phyloP scores from a whole-genome alignment of 2,797 vertebrate genomes.

The Myoxocephalus aenaeus region DNA sequence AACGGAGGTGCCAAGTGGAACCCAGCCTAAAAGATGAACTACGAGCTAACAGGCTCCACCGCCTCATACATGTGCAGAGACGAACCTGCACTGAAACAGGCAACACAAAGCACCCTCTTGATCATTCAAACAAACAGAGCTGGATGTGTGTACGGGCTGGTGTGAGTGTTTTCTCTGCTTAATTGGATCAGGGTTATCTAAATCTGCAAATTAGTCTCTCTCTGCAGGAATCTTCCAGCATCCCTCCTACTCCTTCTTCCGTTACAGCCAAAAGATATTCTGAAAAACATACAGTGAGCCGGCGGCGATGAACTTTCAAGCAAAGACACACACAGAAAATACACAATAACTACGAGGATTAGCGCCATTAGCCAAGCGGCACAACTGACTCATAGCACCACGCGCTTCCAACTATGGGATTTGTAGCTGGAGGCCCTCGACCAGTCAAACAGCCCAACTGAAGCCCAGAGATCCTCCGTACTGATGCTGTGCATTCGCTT shows the following conservation, averaged over 20 bases:
- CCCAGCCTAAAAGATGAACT: slow-evolving; percentile 25
- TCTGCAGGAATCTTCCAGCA: slow-evolving; percentile 49
- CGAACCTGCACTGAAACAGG: slow-evolving; percentile 17
- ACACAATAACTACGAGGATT: neutral
- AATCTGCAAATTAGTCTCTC: slow-evolving; percentile 66
- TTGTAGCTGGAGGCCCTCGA: slow-evolving; percentile 45
- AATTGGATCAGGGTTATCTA: slow-evolving; percentile 70
- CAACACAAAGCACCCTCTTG: neutral
- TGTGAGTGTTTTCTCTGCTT: slow-evolving; percentile 56
- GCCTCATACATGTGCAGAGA: neutral
- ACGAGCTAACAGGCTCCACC: neutral
- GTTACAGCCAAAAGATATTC: slow-evolving; percentile 16
- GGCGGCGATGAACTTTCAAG: slow-evolving; percentile 5
- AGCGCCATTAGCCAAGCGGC: slow-evolving; percentile 23
- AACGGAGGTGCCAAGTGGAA: slow-evolving; percentile 31
- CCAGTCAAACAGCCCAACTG: slow-evolving; percentile 26
- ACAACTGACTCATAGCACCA: slow-evolving; percentile 22
- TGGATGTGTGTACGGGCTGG: slow-evolving; percentile 40
- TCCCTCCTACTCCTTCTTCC: slow-evolving; percentile 32
- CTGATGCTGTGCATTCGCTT: slow-evolving; percentile 39
- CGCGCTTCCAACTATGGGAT: slow-evolving; percentile 38
- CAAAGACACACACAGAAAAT: slow-evolving; percentile 18
- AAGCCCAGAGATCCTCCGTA: slow-evolving; percentile 32
- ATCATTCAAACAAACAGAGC: slow-evolving; percentile 41
- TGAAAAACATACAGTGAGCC: slow-evolving; percentile 3